Conservation (phyloP, 2,113 vertebrate species). For the human region DNA sequence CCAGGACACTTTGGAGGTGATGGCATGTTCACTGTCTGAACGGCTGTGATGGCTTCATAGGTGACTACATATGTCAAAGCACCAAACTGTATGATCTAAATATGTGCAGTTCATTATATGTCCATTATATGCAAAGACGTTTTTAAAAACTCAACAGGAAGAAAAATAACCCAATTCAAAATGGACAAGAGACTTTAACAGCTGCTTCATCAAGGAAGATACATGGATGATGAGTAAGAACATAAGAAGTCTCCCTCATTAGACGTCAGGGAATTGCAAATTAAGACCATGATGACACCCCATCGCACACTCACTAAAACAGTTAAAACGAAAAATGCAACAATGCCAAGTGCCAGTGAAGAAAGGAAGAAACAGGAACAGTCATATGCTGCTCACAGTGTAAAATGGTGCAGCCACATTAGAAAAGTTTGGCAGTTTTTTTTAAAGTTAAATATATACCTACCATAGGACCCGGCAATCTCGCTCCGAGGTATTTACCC, state of each 20-base stretch:
- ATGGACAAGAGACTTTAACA: not conserved
- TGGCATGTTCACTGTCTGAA: not conserved
- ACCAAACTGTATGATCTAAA: not conserved
- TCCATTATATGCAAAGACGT: not conserved
- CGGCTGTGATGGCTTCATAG: not conserved
- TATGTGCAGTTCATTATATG: not conserved
- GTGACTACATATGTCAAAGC: not conserved
- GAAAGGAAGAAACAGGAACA: not conserved
- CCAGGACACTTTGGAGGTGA: not conserved
- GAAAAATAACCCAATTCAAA: not conserved
- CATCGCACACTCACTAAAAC: not conserved
- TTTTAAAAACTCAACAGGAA: not conserved
- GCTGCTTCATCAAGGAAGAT: not conserved
- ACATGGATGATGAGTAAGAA: not conserved
- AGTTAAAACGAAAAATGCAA: not conserved
- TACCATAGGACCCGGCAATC: fast-evolving
- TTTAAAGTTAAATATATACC: not conserved
- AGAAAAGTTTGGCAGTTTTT: not conserved
- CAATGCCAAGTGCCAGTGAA: not conserved
- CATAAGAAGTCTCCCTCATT: not conserved
- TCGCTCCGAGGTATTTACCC: not conserved
- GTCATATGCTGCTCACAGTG: not conserved
- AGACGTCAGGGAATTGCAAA: not conserved
- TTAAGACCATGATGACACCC: not conserved
- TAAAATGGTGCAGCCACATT: not conserved